These are phyloP conservation scores for Fulmarus glacialis DNA, from an alignment of 2,113 vertebrate species.

Conservation along the genomic window DNA sequence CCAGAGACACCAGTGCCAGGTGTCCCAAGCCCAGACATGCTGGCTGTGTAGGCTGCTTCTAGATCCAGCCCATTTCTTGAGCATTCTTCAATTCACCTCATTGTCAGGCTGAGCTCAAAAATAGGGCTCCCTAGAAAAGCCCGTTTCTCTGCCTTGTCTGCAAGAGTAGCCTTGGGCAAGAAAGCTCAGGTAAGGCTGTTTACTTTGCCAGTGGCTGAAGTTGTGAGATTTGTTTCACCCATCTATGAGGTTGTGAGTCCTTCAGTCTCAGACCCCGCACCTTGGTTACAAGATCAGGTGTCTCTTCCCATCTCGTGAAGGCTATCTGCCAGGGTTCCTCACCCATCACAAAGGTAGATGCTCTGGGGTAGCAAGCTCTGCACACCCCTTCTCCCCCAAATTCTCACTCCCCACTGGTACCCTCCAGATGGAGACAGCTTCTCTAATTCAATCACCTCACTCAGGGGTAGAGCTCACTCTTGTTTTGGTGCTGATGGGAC, in stretches of 20 bases:
- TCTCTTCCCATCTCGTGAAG: neutral
- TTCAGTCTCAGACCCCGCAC: neutral
- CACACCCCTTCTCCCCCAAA: neutral
- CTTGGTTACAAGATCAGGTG: neutral
- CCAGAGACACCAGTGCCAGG: neutral
- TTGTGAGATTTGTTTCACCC: neutral
- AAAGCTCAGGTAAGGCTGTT: neutral
- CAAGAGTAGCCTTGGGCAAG: neutral
- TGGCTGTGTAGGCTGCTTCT: neutral
- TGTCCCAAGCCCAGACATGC: fast-evolving
- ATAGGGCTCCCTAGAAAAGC: neutral
- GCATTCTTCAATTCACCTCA: neutral
- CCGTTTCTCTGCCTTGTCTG: neutral
- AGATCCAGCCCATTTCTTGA: neutral
- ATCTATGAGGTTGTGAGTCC: neutral
- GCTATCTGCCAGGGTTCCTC: neutral
- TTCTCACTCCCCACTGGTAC: neutral
- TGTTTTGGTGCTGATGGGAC: neutral
- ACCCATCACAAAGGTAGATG: neutral
- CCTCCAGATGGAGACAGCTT: neutral
- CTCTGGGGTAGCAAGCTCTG: neutral
- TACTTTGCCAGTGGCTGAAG: neutral
- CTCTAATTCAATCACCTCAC: neutral
- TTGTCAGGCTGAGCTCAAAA: neutral
- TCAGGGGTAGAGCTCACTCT: neutral